Evolutionary conservation across 2,888 invertebrate genomes (phyloP).

Genomic region (Hemaris fuciformis): DNA sequence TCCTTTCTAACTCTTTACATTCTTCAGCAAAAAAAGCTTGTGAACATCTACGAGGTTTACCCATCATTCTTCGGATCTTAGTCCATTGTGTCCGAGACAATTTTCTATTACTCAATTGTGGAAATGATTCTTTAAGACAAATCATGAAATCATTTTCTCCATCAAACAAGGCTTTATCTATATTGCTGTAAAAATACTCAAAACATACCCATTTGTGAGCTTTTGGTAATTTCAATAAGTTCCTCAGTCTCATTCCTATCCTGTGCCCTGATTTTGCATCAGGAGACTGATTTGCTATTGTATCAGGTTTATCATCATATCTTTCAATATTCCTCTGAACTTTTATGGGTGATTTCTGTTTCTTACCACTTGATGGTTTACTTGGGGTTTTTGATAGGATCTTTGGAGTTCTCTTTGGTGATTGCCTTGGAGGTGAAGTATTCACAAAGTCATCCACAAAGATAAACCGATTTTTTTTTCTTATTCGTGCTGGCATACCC

Average conservation of each 20-base stretch:
- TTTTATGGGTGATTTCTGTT: slow-evolving; percentile 78
- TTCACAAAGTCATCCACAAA: slow-evolving; percentile 94
- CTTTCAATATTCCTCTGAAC: slow-evolving; percentile 72
- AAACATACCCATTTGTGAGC: slow-evolving; percentile 99
- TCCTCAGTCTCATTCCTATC: slow-evolving; percentile 93
- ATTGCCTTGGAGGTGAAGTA: slow-evolving; percentile 86
- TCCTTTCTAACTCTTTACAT: slow-evolving; percentile 92
- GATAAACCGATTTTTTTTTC: slow-evolving; percentile 93
- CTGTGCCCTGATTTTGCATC: slow-evolving; percentile 94
- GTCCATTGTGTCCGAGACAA: slow-evolving; percentile 97
- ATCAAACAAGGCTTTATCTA: slow-evolving; percentile 96
- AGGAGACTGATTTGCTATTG: slow-evolving; percentile 77
- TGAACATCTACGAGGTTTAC: slow-evolving; percentile 97
- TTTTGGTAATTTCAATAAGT: slow-evolving; percentile 97
- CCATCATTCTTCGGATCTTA: slow-evolving; percentile 96
- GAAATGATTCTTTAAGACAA: slow-evolving; percentile 96
- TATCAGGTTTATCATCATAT: slow-evolving; percentile 69
- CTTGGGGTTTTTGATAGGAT: slow-evolving; percentile 76
- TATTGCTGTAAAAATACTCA: slow-evolving; percentile 99
- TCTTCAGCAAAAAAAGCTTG: slow-evolving; percentile 98
- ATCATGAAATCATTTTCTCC: slow-evolving; percentile 98
- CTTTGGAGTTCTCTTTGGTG: slow-evolving; percentile 85
- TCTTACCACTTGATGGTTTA: slow-evolving; percentile 68
- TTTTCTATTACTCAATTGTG: slow-evolving; percentile 91
- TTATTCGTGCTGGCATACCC: slow-evolving; percentile 94